These are phyloP conservation scores for Dipodomys merriami DNA, from an alignment of 2,113 vertebrate genomes.

Conservation along the genomic window DNA sequence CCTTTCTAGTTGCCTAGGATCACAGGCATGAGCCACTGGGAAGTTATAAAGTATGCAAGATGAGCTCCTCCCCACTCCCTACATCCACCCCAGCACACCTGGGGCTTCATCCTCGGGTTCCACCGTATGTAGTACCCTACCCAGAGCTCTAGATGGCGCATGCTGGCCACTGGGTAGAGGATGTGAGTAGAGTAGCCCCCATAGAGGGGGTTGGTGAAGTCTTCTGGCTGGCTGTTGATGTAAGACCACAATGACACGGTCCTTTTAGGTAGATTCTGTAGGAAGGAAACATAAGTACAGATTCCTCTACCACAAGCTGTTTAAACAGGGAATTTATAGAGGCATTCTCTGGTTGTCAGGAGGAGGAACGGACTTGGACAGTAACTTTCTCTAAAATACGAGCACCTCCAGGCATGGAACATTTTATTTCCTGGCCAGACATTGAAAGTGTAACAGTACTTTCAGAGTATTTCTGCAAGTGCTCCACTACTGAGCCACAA, in stretches of 20 bases:
- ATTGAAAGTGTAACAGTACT: not conserved
- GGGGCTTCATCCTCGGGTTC: conserved; percentile 97
- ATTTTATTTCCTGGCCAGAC: not conserved
- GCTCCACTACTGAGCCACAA: too few species aligned
- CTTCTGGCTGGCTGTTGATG: conserved; percentile 96
- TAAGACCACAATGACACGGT: conserved; percentile 97
- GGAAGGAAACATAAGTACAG: conserved; percentile 63
- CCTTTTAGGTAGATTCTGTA: conserved; percentile 92
- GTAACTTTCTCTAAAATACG: not conserved
- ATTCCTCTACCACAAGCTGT: not conserved
- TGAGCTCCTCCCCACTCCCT: not conserved
- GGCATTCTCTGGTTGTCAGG: not conserved
- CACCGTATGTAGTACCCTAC: conserved; percentile 98
- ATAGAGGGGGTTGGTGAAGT: conserved; percentile 97
- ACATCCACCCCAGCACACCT: conserved; percentile 83
- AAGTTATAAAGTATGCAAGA: not conserved
- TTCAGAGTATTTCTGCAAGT: too few species aligned
- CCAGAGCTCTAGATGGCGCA: conserved; percentile 99
- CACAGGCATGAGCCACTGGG: not conserved
- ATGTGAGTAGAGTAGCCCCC: conserved; percentile 96
- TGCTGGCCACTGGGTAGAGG: conserved; percentile 96
- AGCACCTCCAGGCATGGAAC: not conserved
- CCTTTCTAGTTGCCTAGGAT: too few species aligned
- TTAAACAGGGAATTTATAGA: not conserved
- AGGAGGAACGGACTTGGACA: not conserved